Evolutionary conservation across 2,113 vertebrate genomes (phyloP).

Genomic region (Chrysemys picta): DNA sequence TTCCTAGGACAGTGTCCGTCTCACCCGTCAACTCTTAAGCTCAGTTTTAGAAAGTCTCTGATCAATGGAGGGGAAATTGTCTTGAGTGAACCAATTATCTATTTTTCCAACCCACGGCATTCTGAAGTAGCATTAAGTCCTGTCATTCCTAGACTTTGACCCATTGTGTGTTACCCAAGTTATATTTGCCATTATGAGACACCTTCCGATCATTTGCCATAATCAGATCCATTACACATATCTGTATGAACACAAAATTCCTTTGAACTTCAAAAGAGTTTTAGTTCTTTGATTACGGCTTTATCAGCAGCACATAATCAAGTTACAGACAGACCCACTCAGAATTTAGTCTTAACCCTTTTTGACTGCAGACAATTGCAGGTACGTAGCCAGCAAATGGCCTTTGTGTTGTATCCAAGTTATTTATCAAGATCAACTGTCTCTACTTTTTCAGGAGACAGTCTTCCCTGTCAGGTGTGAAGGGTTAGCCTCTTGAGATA

Average conservation of each 20-base stretch:
- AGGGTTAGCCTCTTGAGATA: neutral
- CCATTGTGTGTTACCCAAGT: too few relatives aligned
- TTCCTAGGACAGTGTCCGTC: neutral
- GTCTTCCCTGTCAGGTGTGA: constrained; percentile 13
- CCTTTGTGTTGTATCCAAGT: constrained; percentile 15
- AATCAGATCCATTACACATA: neutral
- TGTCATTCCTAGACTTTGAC: neutral
- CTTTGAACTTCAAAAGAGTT: constrained; percentile 62
- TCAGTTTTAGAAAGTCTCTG: neutral
- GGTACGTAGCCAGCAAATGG: constrained; percentile 13
- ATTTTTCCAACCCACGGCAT: neutral
- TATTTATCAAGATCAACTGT: constrained; percentile 31
- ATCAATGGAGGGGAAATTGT: neutral
- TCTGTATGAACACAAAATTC: neutral
- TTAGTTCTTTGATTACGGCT: constrained; percentile 41
- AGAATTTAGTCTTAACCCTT: neutral
- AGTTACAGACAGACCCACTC: neutral
- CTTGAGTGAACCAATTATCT: fast-evolving
- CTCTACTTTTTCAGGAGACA: constrained; percentile 30
- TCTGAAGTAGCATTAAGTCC: neutral
- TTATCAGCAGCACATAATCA: constrained; percentile 44
- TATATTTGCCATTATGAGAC: neutral
- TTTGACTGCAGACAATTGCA: constrained; percentile 5
- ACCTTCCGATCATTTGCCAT: neutral
- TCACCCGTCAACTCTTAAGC: neutral